Conservation (phyloP, 2,797 vertebrate species). For the Onychomys torridus region DNA sequence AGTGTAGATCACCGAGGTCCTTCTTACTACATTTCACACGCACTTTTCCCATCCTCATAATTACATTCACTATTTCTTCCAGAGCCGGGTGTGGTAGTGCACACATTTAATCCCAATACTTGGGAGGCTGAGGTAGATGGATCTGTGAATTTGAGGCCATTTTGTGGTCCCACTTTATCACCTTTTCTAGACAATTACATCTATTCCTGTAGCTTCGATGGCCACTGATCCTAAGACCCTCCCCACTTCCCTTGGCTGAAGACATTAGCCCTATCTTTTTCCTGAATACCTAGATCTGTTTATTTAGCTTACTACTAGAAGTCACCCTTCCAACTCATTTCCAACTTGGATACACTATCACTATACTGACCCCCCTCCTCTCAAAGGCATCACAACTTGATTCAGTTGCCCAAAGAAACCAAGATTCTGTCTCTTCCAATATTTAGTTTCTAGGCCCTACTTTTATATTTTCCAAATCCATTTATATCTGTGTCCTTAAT, state of each 20-base stretch:
- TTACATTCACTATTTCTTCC: background rate
- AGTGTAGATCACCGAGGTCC: background rate
- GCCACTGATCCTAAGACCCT: background rate
- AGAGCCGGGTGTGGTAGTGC: background rate
- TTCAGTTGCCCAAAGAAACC: background rate
- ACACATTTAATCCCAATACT: background rate
- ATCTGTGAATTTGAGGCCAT: background rate
- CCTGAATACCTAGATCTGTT: conserved; percentile 8
- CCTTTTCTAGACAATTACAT: background rate
- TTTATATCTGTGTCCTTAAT: background rate
- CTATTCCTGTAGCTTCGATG: conserved; percentile 31
- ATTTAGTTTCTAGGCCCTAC: background rate
- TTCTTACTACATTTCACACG: background rate
- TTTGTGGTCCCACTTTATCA: background rate
- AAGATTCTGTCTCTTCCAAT: conserved; percentile 9
- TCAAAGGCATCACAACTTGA: background rate
- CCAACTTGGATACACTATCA: background rate
- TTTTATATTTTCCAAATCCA: background rate
- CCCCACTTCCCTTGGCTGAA: background rate
- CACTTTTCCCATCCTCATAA: background rate
- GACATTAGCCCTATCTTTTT: conserved; percentile 9
- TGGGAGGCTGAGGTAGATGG: background rate
- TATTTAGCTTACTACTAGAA: background rate
- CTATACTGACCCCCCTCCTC: background rate
- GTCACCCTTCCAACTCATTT: background rate